These are phyloP conservation scores for Chloropsis cyanopogon DNA, from an alignment of 2,113 vertebrate genomes.

Conservation along the genomic window DNA sequence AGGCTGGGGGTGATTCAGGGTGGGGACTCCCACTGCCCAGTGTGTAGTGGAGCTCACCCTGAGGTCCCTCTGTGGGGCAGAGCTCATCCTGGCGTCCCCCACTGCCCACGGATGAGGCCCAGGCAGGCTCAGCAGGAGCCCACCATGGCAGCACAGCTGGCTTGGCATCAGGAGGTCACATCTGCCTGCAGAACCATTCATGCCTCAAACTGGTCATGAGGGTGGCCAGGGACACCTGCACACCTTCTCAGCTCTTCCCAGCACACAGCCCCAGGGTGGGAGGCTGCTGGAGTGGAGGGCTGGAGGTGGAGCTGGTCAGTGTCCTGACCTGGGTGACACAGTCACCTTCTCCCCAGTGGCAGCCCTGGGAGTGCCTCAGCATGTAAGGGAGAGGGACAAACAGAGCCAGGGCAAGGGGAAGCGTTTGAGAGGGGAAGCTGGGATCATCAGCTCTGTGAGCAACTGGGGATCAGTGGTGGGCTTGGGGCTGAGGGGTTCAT, in stretches of 20 bases:
- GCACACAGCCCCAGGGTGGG: not conserved
- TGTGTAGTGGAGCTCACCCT: not conserved
- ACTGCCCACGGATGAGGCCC: rapidly evolving
- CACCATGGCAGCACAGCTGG: not conserved
- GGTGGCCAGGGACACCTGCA: not conserved
- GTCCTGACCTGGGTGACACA: not conserved
- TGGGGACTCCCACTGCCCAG: not conserved
- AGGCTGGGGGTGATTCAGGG: not conserved
- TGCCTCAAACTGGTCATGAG: not conserved
- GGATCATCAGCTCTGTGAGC: not conserved
- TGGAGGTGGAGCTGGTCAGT: not conserved
- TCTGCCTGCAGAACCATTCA: not conserved
- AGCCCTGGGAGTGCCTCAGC: not conserved
- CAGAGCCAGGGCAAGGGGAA: not conserved
- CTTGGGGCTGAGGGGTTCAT: not conserved
- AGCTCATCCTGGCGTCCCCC: not conserved
- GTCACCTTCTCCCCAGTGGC: not conserved
- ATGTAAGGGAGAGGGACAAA: not conserved
- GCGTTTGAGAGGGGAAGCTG: not conserved
- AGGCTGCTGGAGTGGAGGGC: not conserved
- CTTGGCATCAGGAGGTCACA: not conserved
- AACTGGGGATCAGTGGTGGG: not conserved
- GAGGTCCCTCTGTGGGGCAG: not conserved
- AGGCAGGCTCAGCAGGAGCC: not conserved
- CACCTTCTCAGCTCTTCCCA: not conserved